Conservation (phyloP, 2,113 vertebrate genomes). For the Salvator merianae region DNA sequence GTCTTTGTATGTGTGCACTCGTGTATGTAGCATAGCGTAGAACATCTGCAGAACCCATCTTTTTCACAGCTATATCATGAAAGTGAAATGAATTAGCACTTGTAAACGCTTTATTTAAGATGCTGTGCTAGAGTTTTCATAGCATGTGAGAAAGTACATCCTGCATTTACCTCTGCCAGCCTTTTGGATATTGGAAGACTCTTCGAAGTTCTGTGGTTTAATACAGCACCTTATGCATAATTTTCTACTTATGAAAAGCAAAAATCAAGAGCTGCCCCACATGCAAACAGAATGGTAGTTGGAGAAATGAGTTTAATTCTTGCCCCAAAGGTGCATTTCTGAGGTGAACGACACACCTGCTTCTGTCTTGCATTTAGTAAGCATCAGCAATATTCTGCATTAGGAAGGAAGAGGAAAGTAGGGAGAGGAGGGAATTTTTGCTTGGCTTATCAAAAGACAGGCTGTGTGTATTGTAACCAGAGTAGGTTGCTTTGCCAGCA, state of each 20-base stretch:
- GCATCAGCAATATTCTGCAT: neutral
- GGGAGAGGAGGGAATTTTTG: constrained; percentile 29
- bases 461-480: constrained; percentile 23
- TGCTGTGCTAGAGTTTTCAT: too few species aligned
- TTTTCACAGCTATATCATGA: too few species aligned
- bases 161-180: too few species aligned
- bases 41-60: too few species aligned
- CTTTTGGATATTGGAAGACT: too few species aligned
- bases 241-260: constrained; percentile 9
- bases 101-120: too few species aligned
- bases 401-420: neutral
- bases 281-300: neutral
- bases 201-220: neutral
- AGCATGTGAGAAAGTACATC: too few species aligned
- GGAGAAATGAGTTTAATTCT: neutral
- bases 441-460: constrained; percentile 43
- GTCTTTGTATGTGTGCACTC: too few species aligned
- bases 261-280: neutral
- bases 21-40: too few species aligned
- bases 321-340: constrained; percentile 14
- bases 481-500: constrained; percentile 47
- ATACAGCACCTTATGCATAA: neutral
- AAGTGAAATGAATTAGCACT: too few species aligned
- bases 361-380: neutral
- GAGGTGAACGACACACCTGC: neutral